Percentiles rank a stretch among this genome's conserved stretches.
phyloP scores from a whole-genome alignment of 2,888 invertebrate genomes.

The Agrotis ipsilon region DNA sequence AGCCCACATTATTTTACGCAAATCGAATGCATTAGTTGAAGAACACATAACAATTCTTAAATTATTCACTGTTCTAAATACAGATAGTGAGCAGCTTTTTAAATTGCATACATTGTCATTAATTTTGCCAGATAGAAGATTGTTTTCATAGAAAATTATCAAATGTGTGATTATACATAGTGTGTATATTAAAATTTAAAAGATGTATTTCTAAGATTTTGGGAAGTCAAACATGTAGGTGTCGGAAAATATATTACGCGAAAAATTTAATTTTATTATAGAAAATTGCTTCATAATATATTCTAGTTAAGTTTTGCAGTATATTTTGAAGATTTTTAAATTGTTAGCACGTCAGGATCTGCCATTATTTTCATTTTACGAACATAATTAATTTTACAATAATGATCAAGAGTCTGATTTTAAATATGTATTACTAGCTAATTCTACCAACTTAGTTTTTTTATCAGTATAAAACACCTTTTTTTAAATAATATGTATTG shows the following conservation, averaged over 20 bases:
- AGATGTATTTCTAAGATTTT: slow-evolving; percentile 58
- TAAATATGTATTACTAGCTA: slow-evolving; percentile 52
- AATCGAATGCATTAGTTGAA: slow-evolving; percentile 36
- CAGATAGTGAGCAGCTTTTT: slow-evolving; percentile 40
- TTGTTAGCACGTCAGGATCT: slow-evolving; percentile 36
- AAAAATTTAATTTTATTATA: slow-evolving; percentile 47
- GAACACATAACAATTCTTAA: slow-evolving; percentile 7
- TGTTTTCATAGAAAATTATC: slow-evolving; percentile 58
- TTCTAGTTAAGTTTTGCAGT: slow-evolving; percentile 49
- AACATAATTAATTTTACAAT: slow-evolving; percentile 50
- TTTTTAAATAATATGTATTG: slow-evolving; percentile 25
- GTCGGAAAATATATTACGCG: slow-evolving; percentile 50
- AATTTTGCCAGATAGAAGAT: slow-evolving; percentile 37
- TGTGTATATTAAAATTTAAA: slow-evolving; percentile 61
- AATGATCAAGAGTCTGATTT: slow-evolving; percentile 58
- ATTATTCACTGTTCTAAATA: slow-evolving; percentile 19
- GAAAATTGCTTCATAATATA: slow-evolving; percentile 58
- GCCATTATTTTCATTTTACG: slow-evolving; percentile 39
- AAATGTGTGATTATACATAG: slow-evolving; percentile 61
- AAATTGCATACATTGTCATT: slow-evolving; percentile 33
- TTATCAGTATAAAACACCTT: slow-evolving; percentile 30
- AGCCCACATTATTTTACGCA: slow-evolving; percentile 38
- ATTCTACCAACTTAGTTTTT: slow-evolving; percentile 40
- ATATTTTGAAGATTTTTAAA: slow-evolving; percentile 37
- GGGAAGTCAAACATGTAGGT: slow-evolving; percentile 57